Conservation (phyloP, 2,888 invertebrate species). For the Tenthredo scrophulariae region DNA sequence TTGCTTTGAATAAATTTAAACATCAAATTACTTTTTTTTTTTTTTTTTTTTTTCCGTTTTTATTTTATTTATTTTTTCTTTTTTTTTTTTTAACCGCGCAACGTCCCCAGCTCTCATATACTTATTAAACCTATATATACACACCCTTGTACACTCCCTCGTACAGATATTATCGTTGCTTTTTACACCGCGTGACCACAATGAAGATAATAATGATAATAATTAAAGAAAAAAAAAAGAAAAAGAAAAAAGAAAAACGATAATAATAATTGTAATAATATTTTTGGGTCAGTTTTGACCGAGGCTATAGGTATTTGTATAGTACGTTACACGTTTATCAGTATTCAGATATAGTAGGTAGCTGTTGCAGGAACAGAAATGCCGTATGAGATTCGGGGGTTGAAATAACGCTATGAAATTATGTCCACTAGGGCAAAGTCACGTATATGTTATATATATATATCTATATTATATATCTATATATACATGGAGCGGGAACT, state of each 20-base stretch:
- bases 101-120: not conserved
- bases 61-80: not conserved
- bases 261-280: not conserved
- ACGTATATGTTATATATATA: not conserved
- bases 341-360: too few species aligned
- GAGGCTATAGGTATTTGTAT: too few species aligned
- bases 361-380: too few species aligned
- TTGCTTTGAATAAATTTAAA: conserved; percentile 16
- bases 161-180: not conserved
- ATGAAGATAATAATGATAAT: not conserved
- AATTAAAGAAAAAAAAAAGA: not conserved
- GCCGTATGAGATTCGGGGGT: not conserved
- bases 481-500: not conserved
- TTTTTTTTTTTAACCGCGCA: not conserved
- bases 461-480: not conserved
- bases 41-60: not conserved
- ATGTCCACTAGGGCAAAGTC: not conserved
- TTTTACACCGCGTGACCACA: not conserved
- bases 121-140: too few species aligned
- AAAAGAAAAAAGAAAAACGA: not conserved
- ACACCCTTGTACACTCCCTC: not conserved
- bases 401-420: conserved; percentile 25
- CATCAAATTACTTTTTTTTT: not conserved
- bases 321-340: not conserved
- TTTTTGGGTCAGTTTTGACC: not conserved